Conservation (phyloP, 2,888 invertebrate genomes). For the Caenorhabditis wallacei region DNA sequence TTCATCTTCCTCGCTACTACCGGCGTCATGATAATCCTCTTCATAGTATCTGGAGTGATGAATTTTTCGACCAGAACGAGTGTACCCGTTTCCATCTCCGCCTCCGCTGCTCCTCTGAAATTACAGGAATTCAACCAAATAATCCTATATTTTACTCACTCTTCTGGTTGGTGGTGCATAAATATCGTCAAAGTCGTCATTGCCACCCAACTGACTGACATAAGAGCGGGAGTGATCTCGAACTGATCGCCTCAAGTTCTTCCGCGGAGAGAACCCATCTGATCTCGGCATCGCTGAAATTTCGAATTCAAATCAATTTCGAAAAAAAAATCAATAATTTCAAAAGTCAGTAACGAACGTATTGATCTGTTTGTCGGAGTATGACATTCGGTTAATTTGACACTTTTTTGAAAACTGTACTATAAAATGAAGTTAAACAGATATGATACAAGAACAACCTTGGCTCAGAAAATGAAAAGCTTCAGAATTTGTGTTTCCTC, state of each 20-base stretch:
- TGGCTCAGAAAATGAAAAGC: too few species aligned
- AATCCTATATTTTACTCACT: background rate
- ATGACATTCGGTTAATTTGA: too few species aligned
- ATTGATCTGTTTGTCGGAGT: too few species aligned
- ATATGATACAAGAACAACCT: too few species aligned
- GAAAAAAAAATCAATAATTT: background rate
- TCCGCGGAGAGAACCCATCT: conserved; percentile 70
- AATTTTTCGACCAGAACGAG: conserved; percentile 64
- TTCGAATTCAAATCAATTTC: background rate
- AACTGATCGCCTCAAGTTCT: conserved; percentile 70
- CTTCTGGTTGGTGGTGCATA: conserved; percentile 40
- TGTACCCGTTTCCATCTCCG: conserved; percentile 59
- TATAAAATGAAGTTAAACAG: too few species aligned
- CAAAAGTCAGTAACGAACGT: too few species aligned
- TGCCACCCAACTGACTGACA: conserved; percentile 65
- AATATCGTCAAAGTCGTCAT: conserved; percentile 60
- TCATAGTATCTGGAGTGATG: conserved; percentile 57
- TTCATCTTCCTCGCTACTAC: conserved; percentile 52
- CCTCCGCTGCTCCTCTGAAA: conserved; percentile 43
- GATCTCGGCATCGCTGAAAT: conserved; percentile 60
- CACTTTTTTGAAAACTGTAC: too few species aligned
- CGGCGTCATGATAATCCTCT: conserved; percentile 49
- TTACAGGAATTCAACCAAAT: too few species aligned
- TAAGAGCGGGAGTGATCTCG: conserved; percentile 73
- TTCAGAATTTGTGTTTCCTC: too few species aligned